Base-by-base conservation (phyloP, 2,797 vertebrate genomes). In the Meriones psammophilus region DNA sequence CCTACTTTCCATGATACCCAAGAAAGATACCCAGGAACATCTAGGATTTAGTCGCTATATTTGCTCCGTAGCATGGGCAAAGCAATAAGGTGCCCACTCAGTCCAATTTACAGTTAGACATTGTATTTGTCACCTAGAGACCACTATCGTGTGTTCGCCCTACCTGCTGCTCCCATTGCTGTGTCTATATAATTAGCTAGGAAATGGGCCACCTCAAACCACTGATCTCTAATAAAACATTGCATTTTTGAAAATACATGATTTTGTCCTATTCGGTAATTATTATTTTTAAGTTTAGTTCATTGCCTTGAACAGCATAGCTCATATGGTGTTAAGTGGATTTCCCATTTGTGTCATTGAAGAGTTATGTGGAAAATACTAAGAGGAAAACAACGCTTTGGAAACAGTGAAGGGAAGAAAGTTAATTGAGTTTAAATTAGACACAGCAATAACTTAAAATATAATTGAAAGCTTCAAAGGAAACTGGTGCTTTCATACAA, bases 381-480 rank as follows among this genome's bases (percentile, higher is more conserved):
- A 30, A 93, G 92, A 95, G 76, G 58, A 62, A 94, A 39, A 56
- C 26, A 89, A 83, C 7, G 18, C 80, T 78, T 96, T 74, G 71
- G 91, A 96, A 95, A 96, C 56, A 93, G 69, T 91, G 60, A 90
- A 62, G 94, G 66, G 87, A 80, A 10, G 88, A 71, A 95, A 91
- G 50, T 92, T 96, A 93, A 96, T 96, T 96, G 81, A 94, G 96
- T 96, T 96, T 96, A 96, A 96, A 90, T 95, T 92, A 97, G 92
- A 85, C 71, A 13, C 90, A 92, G 89, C 69, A 87, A 39, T 96
- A 96, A 97, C 92, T 97, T 88, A 60, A 92, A 97, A 77, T 17
- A 26, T 97, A 94, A 89, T 84, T 96, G 22, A 94, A 97, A 81
- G 24, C 56, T 97, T 97, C 92, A 86, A 20, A 96, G 83, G 58